phyloP scores from a whole-genome alignment of 2,113 vertebrate species.

The Rhineura floridana region DNA sequence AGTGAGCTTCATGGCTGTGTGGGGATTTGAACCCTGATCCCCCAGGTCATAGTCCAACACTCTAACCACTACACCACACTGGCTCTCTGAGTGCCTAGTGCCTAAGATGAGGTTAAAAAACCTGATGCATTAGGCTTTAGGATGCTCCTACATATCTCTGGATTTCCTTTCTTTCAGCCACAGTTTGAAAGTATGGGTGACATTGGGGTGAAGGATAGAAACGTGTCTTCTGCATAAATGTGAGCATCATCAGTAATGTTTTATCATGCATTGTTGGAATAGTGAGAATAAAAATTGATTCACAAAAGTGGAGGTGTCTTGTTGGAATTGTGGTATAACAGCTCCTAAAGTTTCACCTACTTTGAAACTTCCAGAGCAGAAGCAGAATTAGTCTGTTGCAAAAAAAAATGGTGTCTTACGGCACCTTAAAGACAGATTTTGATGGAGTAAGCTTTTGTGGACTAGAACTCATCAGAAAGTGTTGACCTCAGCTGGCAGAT shows the following conservation, averaged over 20 bases:
- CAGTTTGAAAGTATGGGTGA: background rate
- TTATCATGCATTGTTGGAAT: background rate
- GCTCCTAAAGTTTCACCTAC: background rate
- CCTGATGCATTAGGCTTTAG: background rate
- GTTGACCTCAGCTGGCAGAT: background rate
- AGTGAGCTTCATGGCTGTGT: too few species aligned
- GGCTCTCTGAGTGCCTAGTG: too few species aligned
- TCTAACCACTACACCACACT: too few species aligned
- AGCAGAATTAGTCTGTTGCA: background rate
- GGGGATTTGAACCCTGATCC: too few species aligned
- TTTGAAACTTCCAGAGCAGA: background rate
- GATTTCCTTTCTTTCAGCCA: background rate
- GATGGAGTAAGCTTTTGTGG: background rate
- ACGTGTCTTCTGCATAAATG: background rate
- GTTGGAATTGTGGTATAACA: background rate
- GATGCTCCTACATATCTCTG: background rate
- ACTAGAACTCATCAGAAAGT: background rate
- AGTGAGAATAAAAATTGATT: background rate
- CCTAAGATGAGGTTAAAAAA: background rate
- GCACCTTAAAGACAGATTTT: background rate
- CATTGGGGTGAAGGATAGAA: background rate
- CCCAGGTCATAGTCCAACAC: too few species aligned
- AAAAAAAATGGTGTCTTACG: background rate
- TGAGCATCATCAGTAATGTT: background rate
- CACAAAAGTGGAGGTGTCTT: background rate